Evolutionary conservation across 2,797 vertebrate species (phyloP).

Genomic region (Sus cebifrons): DNA sequence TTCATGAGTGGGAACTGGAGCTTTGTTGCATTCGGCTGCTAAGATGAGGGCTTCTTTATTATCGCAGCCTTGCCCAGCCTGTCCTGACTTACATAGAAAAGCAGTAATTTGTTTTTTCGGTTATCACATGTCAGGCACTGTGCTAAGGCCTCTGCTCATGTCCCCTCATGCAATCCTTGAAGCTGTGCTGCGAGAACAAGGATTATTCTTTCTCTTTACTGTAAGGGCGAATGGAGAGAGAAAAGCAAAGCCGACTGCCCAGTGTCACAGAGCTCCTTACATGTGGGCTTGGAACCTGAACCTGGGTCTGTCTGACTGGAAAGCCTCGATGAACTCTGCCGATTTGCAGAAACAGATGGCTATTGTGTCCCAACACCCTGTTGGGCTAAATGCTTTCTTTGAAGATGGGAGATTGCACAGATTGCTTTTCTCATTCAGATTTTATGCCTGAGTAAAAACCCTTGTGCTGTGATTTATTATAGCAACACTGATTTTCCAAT

Average conservation of each 20-base stretch:
- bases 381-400: conserved; percentile 67
- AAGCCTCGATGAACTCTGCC: background rate
- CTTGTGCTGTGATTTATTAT: conserved; percentile 82
- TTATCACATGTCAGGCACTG: background rate
- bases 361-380: conserved; percentile 54
- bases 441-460: conserved; percentile 79
- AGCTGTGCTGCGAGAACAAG: background rate
- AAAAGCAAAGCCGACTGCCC: background rate
- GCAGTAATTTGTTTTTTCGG: background rate
- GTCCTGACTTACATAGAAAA: background rate
- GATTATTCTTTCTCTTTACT: background rate
- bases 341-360: conserved; percentile 62
- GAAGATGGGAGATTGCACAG: conserved; percentile 66
- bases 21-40: background rate
- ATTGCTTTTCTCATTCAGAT: conserved; percentile 79
- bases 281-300: background rate
- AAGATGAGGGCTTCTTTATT: background rate
- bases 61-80: accelerated
- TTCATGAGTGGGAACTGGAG: background rate
- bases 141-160: background rate
- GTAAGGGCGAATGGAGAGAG: background rate
- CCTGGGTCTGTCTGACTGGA: background rate
- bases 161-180: background rate
- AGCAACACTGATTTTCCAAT: conserved; percentile 80
- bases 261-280: background rate